Conservation (phyloP, 1,140 invertebrate genomes). For the Drosophila elegans region DNA sequence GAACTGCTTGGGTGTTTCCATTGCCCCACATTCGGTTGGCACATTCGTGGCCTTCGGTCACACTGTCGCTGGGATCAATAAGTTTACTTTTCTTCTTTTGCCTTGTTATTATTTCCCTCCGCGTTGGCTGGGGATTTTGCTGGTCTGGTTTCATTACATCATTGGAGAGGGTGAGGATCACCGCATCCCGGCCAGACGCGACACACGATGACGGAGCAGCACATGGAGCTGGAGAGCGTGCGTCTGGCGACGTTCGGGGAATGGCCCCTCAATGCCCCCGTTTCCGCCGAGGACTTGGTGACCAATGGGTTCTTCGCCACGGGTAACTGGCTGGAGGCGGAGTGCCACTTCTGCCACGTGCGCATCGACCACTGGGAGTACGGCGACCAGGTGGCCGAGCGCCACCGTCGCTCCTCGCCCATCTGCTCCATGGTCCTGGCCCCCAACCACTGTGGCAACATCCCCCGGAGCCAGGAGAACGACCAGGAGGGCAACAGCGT, state of each 20-base stretch:
- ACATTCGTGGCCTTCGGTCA: background rate
- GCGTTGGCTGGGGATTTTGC: background rate
- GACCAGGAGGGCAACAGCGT: slow-evolving; percentile 61
- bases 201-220: slow-evolving; percentile 52
- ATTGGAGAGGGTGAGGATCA: slow-evolving; percentile 10
- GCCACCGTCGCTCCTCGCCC: slow-evolving; percentile 86
- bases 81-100: slow-evolving; percentile 30
- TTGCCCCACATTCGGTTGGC: slow-evolving; percentile 3
- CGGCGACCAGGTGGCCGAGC: slow-evolving; percentile 87
- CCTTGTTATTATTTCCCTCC: slow-evolving; percentile 17
- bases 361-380: slow-evolving; percentile 91
- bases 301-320: slow-evolving; percentile 93
- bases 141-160: slow-evolving; percentile 27
- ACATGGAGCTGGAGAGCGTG: slow-evolving; percentile 86
- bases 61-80: slow-evolving; percentile 25
- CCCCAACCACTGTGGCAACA: slow-evolving; percentile 88
- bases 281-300: slow-evolving; percentile 88
- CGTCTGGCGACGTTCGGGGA: slow-evolving; percentile 88
- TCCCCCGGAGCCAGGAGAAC: slow-evolving; percentile 80
- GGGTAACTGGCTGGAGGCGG: slow-evolving; percentile 88
- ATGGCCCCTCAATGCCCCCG: slow-evolving; percentile 89
- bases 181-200: slow-evolving; percentile 1
- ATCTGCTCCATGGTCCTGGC: slow-evolving; percentile 89
- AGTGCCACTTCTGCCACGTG: slow-evolving; percentile 91
- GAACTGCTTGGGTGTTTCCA: background rate